Evolutionary conservation across 1,140 invertebrate genomes (phyloP), one percentile per base, ranked within the genome.

Genomic region (Nixonia krombeini): DNA sequence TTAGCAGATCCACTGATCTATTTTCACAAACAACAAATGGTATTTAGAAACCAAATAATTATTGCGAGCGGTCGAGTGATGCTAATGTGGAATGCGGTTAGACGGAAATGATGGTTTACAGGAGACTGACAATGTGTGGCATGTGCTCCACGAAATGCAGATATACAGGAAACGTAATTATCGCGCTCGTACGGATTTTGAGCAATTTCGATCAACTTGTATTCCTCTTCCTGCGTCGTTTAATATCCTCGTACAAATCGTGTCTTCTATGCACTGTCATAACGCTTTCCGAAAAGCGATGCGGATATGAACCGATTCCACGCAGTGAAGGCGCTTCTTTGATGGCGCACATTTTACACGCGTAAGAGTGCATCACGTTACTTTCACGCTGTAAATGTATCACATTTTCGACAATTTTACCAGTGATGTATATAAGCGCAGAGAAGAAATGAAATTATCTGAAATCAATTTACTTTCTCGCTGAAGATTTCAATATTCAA

Each of bases 41-140:
- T 49, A 63, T 69, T 57, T 63, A 58, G 53, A 63, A 69, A 59
- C 66, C 66, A 69, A 63, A 69, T 69, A 69, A 69, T 69, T 63
- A 69, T 69, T 63, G 53, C 55, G 66, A 63, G 66, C 66, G 66
- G 66, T 69, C 58, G 55, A 63, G 53, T 63, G 66, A 69, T 59
- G 66, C 66, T 69, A 63, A 69, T 69, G 63, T 59, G 55, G 66
- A 69, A 63, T 69, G 66, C 40, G 66, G 66, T 69, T 69, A 69
- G 59, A 69, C 66, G 66, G 55, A 70, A 70, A 70, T 64, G 66
- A 70, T 55, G 66, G 66, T 70, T 70, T 70, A 70, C 66, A 70
- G 59, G 66, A 61, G 59, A 70, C 59, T 64, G 66, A 70, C 63
- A 70, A 70, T 55, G 66, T 63, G 66, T 64, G 58, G 66, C 66